These are phyloP conservation scores for Phlogophora meticulosa DNA, from an alignment of 2,888 invertebrate genomes.

Conservation along the genomic window DNA sequence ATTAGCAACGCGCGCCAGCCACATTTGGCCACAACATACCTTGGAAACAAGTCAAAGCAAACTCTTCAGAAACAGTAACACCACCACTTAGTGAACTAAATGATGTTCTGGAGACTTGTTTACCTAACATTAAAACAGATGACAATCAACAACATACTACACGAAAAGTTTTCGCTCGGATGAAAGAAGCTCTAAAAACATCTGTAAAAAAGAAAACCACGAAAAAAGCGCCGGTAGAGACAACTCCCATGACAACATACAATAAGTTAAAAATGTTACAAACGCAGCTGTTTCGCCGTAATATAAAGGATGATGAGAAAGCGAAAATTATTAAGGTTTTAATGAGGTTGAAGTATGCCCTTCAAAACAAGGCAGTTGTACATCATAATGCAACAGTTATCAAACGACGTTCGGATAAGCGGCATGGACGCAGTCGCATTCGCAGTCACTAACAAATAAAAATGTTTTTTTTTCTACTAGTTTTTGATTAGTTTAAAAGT, in stretches of 20 bases:
- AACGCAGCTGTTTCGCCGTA: conserved; percentile 76
- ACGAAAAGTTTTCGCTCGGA: conserved; percentile 18
- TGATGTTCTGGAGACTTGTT: conserved; percentile 32
- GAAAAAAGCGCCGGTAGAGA: not conserved
- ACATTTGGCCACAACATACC: conserved; percentile 81
- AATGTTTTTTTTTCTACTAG: not conserved
- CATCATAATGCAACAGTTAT: conserved; percentile 29
- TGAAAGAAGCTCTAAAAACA: conserved; percentile 3
- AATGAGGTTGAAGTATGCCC: conserved; percentile 44
- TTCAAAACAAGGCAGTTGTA: conserved; percentile 19
- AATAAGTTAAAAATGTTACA: conserved; percentile 70
- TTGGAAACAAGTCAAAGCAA: conserved; percentile 73
- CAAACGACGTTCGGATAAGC: conserved; percentile 20
- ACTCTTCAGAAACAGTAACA: not conserved
- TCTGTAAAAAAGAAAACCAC: not conserved
- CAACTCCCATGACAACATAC: conserved; percentile 1
- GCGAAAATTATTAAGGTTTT: conserved; percentile 68
- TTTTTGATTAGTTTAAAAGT: conserved; percentile 3
- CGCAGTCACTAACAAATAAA: conserved; percentile 1
- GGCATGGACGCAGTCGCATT: conserved; percentile 7
- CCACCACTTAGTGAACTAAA: conserved; percentile 61
- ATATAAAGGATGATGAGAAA: conserved; percentile 60
- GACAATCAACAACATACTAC: not conserved
- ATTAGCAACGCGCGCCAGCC: conserved; percentile 42
- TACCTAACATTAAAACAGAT: conserved; percentile 6